phyloP scores from a whole-genome alignment of 2,797 vertebrate species.

The Craterocephalus amniculus region DNA sequence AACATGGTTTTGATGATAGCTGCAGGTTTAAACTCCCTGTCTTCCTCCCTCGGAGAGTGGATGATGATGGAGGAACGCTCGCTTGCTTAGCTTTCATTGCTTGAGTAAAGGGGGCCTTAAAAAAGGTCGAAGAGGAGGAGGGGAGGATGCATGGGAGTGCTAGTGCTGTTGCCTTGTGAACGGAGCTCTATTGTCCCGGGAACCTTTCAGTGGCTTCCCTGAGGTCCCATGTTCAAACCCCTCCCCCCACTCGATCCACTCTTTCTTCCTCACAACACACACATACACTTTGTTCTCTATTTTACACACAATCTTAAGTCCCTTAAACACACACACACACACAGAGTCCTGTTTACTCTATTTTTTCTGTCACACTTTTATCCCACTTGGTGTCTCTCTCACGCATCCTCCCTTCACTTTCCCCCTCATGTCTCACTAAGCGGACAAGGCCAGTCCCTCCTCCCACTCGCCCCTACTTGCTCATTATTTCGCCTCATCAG shows the following conservation, averaged over 20 bases:
- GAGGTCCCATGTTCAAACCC: slow-evolving; percentile 78
- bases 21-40: slow-evolving; percentile 20
- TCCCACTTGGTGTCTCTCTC: slow-evolving; percentile 37
- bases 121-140: slow-evolving; percentile 60
- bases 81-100: slow-evolving; percentile 65
- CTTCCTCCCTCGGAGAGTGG: slow-evolving; percentile 44
- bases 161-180: slow-evolving; percentile 85
- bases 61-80: slow-evolving; percentile 54
- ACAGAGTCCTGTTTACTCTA: slow-evolving; percentile 33
- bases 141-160: slow-evolving; percentile 82
- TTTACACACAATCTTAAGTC: slow-evolving; percentile 46
- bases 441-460: slow-evolving; percentile 21
- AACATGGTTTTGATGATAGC: slow-evolving; percentile 19
- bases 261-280: slow-evolving; percentile 34
- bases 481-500: slow-evolving; percentile 79
- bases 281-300: slow-evolving; percentile 43
- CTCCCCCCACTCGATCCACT: slow-evolving; percentile 63
- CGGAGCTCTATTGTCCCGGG: slow-evolving; percentile 84
- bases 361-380: slow-evolving; percentile 40
- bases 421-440: slow-evolving; percentile 53
- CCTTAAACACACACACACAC: neutral
- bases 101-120: slow-evolving; percentile 67
- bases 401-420: slow-evolving; percentile 43
- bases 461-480: slow-evolving; percentile 31
- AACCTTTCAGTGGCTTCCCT: slow-evolving; percentile 86